Evolutionary conservation across 2,797 vertebrate genomes (phyloP).

Genomic region (Tapirus indicus): DNA sequence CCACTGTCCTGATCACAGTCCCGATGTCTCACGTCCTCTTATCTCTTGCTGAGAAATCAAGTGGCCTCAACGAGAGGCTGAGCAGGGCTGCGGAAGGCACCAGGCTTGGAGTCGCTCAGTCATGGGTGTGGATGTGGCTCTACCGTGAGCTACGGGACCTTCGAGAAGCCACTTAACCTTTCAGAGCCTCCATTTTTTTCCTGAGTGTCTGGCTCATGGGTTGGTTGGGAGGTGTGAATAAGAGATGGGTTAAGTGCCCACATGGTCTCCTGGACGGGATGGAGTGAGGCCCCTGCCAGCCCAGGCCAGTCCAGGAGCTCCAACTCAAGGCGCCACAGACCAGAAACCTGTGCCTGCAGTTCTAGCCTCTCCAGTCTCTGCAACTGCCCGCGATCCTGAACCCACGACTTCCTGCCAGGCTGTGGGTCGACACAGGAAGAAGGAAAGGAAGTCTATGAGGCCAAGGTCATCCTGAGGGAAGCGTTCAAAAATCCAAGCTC

Average conservation of each 20-base stretch:
- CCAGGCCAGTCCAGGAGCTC: not conserved
- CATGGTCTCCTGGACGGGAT: not conserved
- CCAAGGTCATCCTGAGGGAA: not conserved
- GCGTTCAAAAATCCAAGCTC: not conserved
- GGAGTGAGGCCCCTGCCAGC: not conserved
- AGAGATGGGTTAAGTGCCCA: not conserved
- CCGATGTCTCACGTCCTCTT: not conserved
- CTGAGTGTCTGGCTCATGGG: not conserved
- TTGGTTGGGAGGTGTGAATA: not conserved
- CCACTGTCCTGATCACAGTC: not conserved
- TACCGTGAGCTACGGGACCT: not conserved
- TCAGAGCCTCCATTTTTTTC: not conserved
- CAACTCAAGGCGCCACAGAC: not conserved
- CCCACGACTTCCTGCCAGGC: not conserved
- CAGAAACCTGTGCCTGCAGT: not conserved
- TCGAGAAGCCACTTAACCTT: not conserved
- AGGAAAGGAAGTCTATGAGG: not conserved
- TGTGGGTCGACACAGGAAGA: not conserved
- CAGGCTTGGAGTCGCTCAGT: too few species aligned
- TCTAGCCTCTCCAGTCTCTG: not conserved
- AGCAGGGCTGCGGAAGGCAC: not conserved
- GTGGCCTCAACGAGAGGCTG: fast-evolving
- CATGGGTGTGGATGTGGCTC: not conserved
- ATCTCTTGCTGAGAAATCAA: not conserved
- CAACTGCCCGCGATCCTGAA: not conserved